Evolutionary conservation across 1,140 invertebrate species (phyloP).

Genomic region (Pseudomyrmex gracilis): DNA sequence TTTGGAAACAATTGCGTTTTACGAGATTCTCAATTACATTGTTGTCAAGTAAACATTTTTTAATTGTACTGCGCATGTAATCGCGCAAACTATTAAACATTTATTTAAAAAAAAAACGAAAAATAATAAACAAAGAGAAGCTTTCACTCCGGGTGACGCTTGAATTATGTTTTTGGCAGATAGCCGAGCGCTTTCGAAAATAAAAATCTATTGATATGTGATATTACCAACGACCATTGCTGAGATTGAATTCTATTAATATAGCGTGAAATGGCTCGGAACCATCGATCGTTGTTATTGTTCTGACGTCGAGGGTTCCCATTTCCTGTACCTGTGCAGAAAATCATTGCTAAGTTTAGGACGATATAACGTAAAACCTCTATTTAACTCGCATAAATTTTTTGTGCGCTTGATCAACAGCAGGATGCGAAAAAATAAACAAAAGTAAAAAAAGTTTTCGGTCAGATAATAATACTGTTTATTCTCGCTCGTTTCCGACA

Average conservation of each 20-base stretch:
- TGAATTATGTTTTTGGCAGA: too few relatives aligned
- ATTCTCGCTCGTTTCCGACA: neutral
- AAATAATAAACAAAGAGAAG: too few relatives aligned
- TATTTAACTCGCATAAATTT: neutral
- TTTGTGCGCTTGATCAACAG: too few relatives aligned
- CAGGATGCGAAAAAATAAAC: conserved; percentile 1
- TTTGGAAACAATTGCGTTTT: too few relatives aligned
- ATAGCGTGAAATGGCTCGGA: conserved; percentile 59
- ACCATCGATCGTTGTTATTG: conserved; percentile 62
- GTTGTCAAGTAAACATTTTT: too few relatives aligned
- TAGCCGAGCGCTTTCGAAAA: neutral
- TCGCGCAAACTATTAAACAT: too few relatives aligned
- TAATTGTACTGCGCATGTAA: too few relatives aligned
- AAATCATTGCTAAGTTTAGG: conserved; percentile 52
- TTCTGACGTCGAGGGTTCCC: conserved; percentile 42
- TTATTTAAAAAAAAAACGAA: too few relatives aligned
- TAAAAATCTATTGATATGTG: neutral
- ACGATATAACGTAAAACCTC: conserved; percentile 13
- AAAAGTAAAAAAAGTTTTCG: neutral
- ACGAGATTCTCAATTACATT: too few relatives aligned
- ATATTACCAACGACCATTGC: conserved; percentile 33
- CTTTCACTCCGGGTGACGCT: too few relatives aligned
- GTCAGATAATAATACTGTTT: neutral
- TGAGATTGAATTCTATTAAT: conserved; percentile 67
- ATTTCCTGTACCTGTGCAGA: conserved; percentile 48